Percentiles rank a stretch among this genome's conserved stretches.
These are phyloP conservation scores for Perccottus glenii DNA, from an alignment of 2,113 vertebrate genomes.

Conservation along the genomic window DNA sequence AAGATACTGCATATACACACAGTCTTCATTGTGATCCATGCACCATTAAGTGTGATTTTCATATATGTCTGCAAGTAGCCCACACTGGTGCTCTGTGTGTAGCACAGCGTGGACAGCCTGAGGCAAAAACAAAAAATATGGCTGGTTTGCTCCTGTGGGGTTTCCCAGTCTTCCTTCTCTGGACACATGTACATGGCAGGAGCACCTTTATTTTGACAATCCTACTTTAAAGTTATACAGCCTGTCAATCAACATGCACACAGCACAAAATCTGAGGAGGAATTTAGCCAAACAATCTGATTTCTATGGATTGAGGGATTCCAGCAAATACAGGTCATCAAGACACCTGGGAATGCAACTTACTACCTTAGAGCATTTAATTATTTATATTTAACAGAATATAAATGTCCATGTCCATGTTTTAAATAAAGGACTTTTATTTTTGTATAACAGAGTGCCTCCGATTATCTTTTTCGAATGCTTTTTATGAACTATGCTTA, in stretches of 20 bases:
- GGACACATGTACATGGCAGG: conserved; percentile 28
- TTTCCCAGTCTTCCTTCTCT: conserved; percentile 16
- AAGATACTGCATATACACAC: neutral
- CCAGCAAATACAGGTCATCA: too few relatives aligned
- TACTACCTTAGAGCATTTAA: too few relatives aligned
- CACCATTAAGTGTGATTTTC: neutral
- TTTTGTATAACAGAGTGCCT: too few relatives aligned
- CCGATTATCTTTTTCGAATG: too few relatives aligned
- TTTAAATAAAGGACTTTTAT: too few relatives aligned
- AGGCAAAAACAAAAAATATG: conserved; percentile 16
- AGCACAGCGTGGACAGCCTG: conserved; percentile 13
- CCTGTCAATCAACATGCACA: conserved; percentile 38
- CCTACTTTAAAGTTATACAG: conserved; percentile 29
- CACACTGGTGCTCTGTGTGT: neutral
- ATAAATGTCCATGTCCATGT: too few relatives aligned
- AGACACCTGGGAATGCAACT: too few relatives aligned
- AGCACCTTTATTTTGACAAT: conserved; percentile 44
- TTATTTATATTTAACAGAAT: too few relatives aligned
- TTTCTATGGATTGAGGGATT: neutral
- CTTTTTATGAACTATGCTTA: too few relatives aligned
- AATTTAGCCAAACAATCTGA: conserved; percentile 11
- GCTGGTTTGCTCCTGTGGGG: conserved; percentile 17
- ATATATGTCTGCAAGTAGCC: conserved; percentile 1
- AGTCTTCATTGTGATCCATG: neutral
- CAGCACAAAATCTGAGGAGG: conserved; percentile 9